Conservation (phyloP, 2,113 vertebrate species). For the Columba livia region DNA sequence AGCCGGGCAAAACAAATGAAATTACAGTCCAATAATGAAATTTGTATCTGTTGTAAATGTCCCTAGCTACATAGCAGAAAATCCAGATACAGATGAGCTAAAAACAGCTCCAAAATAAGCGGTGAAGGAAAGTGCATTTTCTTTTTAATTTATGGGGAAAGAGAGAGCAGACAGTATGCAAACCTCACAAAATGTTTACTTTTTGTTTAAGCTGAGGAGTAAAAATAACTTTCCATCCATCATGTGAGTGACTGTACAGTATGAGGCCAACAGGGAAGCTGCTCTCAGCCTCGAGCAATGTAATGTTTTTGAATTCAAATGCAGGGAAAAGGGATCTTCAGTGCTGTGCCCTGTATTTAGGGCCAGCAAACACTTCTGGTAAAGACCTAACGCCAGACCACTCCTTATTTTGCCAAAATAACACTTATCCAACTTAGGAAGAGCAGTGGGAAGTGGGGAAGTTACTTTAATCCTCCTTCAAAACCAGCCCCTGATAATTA, state of each 20-base stretch:
- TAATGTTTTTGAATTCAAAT: not conserved
- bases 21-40: slow-evolving; percentile 34
- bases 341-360: not conserved
- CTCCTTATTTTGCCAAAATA: not conserved
- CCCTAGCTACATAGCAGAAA: not conserved
- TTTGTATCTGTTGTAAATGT: slow-evolving; percentile 36
- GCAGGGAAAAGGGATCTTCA: not conserved
- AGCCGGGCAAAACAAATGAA: slow-evolving; percentile 46
- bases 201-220: not conserved
- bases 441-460: not conserved
- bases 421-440: not conserved
- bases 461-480: not conserved
- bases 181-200: not conserved
- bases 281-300: not conserved
- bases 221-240: slow-evolving; percentile 51
- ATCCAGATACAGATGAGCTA: slow-evolving; percentile 8
- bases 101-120: not conserved
- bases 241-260: not conserved
- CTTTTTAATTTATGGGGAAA: slow-evolving; percentile 7
- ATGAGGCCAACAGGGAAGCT: not conserved
- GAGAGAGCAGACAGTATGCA: not conserved
- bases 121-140: not conserved
- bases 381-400: not conserved
- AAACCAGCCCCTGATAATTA: not conserved
- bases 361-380: not conserved